Evolutionary conservation across 2,113 vertebrate genomes (phyloP).

Genomic region (Hirundichthys speculiger): DNA sequence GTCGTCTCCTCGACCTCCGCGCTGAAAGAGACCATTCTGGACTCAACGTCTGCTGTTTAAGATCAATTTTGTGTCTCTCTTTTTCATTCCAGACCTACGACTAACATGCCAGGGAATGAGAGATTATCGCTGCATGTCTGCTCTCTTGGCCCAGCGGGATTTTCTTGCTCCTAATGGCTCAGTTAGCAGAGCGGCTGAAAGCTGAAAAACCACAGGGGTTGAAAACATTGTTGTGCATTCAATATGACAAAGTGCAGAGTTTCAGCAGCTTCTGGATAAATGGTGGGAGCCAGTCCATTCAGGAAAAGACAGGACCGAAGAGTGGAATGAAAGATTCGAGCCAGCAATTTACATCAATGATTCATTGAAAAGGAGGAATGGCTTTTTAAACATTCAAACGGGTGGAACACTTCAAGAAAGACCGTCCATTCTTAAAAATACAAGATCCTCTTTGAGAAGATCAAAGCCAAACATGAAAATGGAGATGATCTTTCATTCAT

Average conservation of each 20-base stretch:
- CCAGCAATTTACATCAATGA: constrained; percentile 53
- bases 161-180: constrained; percentile 23
- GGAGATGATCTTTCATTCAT: constrained; percentile 55
- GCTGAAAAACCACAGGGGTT: constrained; percentile 24
- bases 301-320: constrained; percentile 43
- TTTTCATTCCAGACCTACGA: constrained; percentile 10
- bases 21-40: constrained; percentile 58
- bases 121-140: constrained; percentile 22
- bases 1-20: constrained; percentile 31
- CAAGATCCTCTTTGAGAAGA: constrained; percentile 17
- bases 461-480: constrained; percentile 19
- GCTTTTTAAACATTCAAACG: constrained; percentile 42
- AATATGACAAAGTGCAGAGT: constrained; percentile 45
- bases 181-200: constrained; percentile 9
- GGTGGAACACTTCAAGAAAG: constrained; percentile 23
- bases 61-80: constrained; percentile 15
- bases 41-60: constrained; percentile 28
- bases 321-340: constrained; percentile 58
- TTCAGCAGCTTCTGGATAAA: constrained; percentile 36
- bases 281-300: constrained; percentile 45
- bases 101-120: constrained; percentile 9
- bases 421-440: constrained; percentile 59
- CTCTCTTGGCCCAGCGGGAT: constrained; percentile 5
- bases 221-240: constrained; percentile 40
- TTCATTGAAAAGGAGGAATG: constrained; percentile 45